phyloP scores from a whole-genome alignment of 1,140 invertebrate genomes.

The Phymastichus coffea region DNA sequence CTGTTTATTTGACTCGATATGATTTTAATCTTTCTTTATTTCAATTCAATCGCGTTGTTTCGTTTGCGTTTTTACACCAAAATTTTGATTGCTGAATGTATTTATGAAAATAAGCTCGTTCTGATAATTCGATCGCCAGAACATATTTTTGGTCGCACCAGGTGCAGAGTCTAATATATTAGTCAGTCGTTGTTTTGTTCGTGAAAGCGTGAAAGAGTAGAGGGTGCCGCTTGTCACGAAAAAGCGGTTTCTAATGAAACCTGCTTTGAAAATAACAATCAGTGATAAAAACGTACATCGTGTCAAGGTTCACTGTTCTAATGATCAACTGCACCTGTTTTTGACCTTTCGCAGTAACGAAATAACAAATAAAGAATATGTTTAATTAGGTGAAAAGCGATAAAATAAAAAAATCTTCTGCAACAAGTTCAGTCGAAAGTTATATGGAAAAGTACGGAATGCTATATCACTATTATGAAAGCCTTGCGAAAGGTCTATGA shows the following conservation, averaged over 20 bases:
- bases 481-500: neutral
- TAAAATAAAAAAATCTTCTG: no score
- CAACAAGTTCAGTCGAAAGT: no score
- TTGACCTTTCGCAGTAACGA: no score
- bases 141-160: constrained; percentile 2
- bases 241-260: no score
- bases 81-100: constrained; percentile 10
- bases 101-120: constrained; percentile 3
- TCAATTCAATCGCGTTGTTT: neutral
- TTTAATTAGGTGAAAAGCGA: no score
- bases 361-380: no score
- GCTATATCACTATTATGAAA: neutral
- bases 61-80: neutral
- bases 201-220: no score
- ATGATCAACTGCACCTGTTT: no score
- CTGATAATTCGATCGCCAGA: constrained; percentile 5
- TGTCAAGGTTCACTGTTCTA: no score
- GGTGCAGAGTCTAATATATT: constrained; percentile 44
- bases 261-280: no score
- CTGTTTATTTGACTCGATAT: neutral
- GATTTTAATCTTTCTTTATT: neutral
- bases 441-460: constrained; percentile 11
- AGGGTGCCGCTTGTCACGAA: no score
- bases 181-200: constrained; percentile 40
- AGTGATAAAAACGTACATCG: no score